phyloP scores from a whole-genome alignment of 2,888 invertebrate genomes.

The Sympetrum striolatum region DNA sequence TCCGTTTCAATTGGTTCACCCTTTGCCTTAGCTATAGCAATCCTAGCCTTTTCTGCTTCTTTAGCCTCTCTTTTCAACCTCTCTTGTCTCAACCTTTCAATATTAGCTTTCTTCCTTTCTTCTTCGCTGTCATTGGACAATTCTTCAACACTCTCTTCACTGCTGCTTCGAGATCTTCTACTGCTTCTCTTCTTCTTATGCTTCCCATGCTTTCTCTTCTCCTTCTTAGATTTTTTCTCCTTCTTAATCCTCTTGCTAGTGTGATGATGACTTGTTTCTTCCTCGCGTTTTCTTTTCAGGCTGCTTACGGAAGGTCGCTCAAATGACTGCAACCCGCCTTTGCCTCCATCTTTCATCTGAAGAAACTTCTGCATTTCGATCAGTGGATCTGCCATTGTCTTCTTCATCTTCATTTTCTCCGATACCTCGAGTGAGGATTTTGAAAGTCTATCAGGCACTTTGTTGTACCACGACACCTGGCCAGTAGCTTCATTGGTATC shows the following conservation, averaged over 20 bases:
- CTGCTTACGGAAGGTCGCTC: conserved; percentile 49
- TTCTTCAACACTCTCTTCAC: conserved; percentile 49
- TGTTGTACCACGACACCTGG: conserved; percentile 88
- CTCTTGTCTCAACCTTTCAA: conserved; percentile 77
- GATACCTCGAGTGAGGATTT: conserved; percentile 54
- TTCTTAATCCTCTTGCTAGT: conserved; percentile 50
- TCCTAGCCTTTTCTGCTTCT: conserved; percentile 76
- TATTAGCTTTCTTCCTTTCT: conserved; percentile 57
- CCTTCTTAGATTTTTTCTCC: conserved; percentile 52
- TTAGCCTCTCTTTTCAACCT: conserved; percentile 80
- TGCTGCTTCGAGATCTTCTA: conserved; percentile 49
- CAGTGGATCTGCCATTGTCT: conserved; percentile 75
- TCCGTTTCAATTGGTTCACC: conserved; percentile 59
- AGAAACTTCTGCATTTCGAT: conserved; percentile 70
- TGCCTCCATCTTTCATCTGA: conserved; percentile 52
- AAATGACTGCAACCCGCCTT: conserved; percentile 49
- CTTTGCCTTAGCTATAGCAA: conserved; percentile 73
- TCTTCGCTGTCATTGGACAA: conserved; percentile 53
- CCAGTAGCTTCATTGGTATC: conserved; percentile 86
- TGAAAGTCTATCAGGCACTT: conserved; percentile 66
- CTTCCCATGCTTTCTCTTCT: conserved; percentile 53
- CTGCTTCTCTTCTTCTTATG: conserved; percentile 53
- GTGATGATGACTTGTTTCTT: conserved; percentile 46
- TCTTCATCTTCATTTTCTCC: conserved; percentile 63
- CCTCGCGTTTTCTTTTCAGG: conserved; percentile 54